These are phyloP conservation scores for Rhizomys pruinosus DNA, from an alignment of 2,113 vertebrate species.

Conservation along the genomic window DNA sequence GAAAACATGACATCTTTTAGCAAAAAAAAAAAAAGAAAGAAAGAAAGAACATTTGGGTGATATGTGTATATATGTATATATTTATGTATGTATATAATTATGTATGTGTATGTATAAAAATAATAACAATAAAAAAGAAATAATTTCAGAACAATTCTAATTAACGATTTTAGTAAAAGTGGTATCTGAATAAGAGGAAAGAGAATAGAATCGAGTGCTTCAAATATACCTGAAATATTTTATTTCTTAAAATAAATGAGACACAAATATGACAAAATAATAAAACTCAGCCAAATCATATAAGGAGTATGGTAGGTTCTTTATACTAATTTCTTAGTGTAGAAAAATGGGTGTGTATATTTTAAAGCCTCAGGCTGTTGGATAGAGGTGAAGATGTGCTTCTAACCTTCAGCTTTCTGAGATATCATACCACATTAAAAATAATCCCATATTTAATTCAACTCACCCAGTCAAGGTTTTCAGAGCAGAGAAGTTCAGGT, in stretches of 20 bases:
- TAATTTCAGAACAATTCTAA: constrained; percentile 32
- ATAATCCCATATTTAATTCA: too few relatives aligned
- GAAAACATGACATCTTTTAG: too few relatives aligned
- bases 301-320: neutral
- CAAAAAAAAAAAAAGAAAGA: too few relatives aligned
- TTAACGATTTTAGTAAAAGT: neutral
- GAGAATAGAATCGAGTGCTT: neutral
- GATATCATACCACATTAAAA: too few relatives aligned
- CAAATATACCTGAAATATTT: neutral
- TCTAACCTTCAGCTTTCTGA: neutral
- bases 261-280: neutral
- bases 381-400: neutral
- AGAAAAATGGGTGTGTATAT: neutral
- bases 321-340: neutral
- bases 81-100: too few relatives aligned
- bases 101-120: too few relatives aligned
- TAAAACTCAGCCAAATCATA: neutral
- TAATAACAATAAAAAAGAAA: too few relatives aligned
- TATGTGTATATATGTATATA: too few relatives aligned
- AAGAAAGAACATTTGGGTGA: too few relatives aligned
- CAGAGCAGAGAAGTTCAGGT: too few relatives aligned
- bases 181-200: neutral
- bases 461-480: neutral
- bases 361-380: neutral
- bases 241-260: constrained; percentile 6